Base-by-base conservation (phyloP, 2,888 invertebrate genomes). In the Glomeris marginata region DNA sequence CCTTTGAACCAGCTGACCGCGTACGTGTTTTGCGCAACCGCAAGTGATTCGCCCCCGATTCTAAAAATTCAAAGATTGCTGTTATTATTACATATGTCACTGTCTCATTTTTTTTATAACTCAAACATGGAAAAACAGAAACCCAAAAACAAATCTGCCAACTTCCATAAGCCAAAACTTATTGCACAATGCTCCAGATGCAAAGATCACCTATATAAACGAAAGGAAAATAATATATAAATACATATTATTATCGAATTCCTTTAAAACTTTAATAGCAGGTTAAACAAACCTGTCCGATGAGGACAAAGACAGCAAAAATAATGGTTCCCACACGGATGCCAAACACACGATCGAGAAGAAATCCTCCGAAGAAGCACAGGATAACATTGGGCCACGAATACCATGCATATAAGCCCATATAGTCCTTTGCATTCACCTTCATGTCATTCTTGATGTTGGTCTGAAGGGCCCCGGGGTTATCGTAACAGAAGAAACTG, bases 1-100 rank as follows among this genome's bases (percentile, higher is more conserved):
- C 92, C 94, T 69, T 90, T 90, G 66, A 97, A 97, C 97, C 97
- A 97, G 38, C 87, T 73, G 0, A 95, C 95, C 1, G 94, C 92
- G 70, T 95, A 97, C 61, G 84, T 92, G 66, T 97, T 97, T 63
- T 95, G 95, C 11, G 91, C 92, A 13, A 97, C 95, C 53, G 91
- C 88, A 54, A 97, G 69, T 1, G 92, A 92, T 71, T 97, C 97
- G 22, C 92, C 92, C 28, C 95, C 97, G 66, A 95, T 84, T 48
- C 85, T 85, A 49, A 42, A 49, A 52, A 51, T 28, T 28, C 37
- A 47, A 4, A 10, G 18, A 20, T 15, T 16, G 13, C 0, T 11
- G 42, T 28, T 28, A 28, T 28, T 8, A 28, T 28, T 8, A 28
- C 28, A n/a, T n/a, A n/a, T n/a, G n/a, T n/a, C n/a, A n/a, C n/a